A percentile compares a stretch with the other conserved stretches of the same genome.
These are phyloP conservation scores for Nephrotoma appendiculata DNA, from an alignment of 2,888 invertebrate genomes.

Conservation along the genomic window DNA sequence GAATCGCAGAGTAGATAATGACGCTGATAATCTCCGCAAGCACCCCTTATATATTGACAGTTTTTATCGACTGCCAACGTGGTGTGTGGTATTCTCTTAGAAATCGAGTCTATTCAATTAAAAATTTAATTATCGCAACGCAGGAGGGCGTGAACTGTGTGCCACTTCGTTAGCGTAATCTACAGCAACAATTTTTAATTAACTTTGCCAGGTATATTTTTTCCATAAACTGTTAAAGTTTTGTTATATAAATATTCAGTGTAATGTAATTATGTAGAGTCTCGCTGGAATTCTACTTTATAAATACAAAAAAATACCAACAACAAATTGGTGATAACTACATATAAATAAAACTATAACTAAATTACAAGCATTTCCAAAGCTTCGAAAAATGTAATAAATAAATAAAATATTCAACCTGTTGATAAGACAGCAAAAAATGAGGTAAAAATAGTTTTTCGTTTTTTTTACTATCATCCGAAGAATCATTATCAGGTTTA, in stretches of 20 bases:
- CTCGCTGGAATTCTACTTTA: no score
- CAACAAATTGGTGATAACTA: not conserved
- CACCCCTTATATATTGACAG: no score
- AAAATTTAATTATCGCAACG: not conserved
- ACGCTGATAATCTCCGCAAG: no score
- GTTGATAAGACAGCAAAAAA: not conserved
- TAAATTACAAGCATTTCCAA: not conserved
- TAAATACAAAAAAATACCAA: not conserved
- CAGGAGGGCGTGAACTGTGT: not conserved
- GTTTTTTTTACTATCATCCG: not conserved
- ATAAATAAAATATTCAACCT: not conserved
- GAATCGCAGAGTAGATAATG: no score
- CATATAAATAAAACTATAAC: not conserved
- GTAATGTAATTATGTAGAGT: no score
- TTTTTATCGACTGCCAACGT: no score
- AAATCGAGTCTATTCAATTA: no score
- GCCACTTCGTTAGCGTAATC: not conserved
- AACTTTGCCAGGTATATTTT: not conserved
- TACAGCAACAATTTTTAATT: not conserved
- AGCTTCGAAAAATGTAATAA: not conserved
- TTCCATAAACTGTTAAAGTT: not conserved
- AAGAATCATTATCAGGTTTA: not conserved
- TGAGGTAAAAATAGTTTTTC: not conserved
- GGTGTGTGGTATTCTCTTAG: no score
- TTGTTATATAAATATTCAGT: no score